phyloP scores from a whole-genome alignment of 64 coral and sea anemone genomes.

The Porites australiensis region DNA sequence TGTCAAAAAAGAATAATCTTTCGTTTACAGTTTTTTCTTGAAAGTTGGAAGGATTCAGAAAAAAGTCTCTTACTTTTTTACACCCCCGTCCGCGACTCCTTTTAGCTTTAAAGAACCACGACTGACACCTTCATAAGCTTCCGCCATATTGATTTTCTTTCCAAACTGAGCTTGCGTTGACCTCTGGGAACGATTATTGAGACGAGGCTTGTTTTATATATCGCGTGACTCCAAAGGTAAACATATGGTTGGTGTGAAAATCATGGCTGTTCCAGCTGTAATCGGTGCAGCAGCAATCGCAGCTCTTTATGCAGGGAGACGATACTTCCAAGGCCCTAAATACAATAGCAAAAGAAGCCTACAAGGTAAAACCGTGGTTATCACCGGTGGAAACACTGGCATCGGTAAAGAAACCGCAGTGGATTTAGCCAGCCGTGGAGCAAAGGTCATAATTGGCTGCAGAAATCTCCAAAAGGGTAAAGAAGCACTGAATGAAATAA shows the following conservation, averaged over 20 bases:
- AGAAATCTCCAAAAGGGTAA: constrained; percentile 38
- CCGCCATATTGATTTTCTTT: constrained; percentile 69
- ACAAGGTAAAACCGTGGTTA: constrained; percentile 32
- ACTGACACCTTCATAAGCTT: constrained; percentile 85
- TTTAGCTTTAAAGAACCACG: constrained; percentile 92
- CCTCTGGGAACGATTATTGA: neutral
- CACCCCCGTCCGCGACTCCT: constrained; percentile 84
- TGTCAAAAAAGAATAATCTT: too few relatives aligned
- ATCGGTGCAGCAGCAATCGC: constrained; percentile 15
- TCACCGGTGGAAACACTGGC: constrained; percentile 36
- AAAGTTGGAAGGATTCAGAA: neutral
- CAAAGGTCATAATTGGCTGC: constrained; percentile 38
- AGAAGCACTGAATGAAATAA: constrained; percentile 36
- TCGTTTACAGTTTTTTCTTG: neutral
- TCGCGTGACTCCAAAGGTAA: neutral
- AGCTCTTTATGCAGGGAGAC: neutral
- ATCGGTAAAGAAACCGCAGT: constrained; percentile 50
- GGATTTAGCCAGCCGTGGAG: constrained; percentile 34
- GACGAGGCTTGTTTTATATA: neutral
- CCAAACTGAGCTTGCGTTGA: neutral
- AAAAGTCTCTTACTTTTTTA: constrained; percentile 77
- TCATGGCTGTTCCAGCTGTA: neutral
- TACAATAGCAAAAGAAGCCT: constrained; percentile 9
- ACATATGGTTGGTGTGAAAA: neutral
- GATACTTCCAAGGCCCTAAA: constrained; percentile 24